Evolutionary conservation across 2,888 invertebrate genomes (phyloP), one percentile per base, ranked within the genome.

Genomic region (Andrena chrysosceles): DNA sequence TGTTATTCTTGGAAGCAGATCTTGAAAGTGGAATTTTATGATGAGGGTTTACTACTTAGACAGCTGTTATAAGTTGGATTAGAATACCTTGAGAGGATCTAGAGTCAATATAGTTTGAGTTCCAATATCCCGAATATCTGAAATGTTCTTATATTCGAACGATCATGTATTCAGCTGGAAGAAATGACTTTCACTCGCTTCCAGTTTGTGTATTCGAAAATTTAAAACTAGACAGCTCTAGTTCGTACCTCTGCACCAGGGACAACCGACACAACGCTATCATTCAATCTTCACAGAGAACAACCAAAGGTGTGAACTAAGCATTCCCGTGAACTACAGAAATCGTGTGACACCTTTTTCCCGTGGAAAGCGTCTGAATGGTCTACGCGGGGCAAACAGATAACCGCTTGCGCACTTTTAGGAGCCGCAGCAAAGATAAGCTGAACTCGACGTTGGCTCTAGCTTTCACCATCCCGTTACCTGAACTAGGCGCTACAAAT

Each of bases 381-480:
- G 10, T 29, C 7, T 23, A 4, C 29, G 13, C 52, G 35, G 7
- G 7, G 48, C 42, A 23, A 66, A 42, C 29, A 70, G 70, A 80
- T 80, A 78, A 54, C 52, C 23, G 16, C 16, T n/a, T 62, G 49
- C 35, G 20, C 29, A 26, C 16, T 56, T 42, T 68, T 62, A 56
- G 67, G 42, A 35, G 13, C 5, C 26, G 56, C n/a, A 56, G 52
- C 42, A 60, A 62, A 78, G 64, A 83, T 70, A 77, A 74, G 67
- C 54, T n/a, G 33, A 52, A 52, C 48, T 54, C 29, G 7, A 52
- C 33, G 33, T 52, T 60, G 54, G 60, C 64, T 62, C 63, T 52
- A 77, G 69, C 83, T 83, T 83, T 83, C 83, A 83, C 83, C 74
- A 48, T 5, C 59, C 4, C 31, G 67, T 82, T 82, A 68, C 62